Percentiles rank a stretch among this genome's conserved stretches.
Evolutionary conservation across 2,797 vertebrate genomes (phyloP).

Genomic region (Neoniphon sammara): DNA sequence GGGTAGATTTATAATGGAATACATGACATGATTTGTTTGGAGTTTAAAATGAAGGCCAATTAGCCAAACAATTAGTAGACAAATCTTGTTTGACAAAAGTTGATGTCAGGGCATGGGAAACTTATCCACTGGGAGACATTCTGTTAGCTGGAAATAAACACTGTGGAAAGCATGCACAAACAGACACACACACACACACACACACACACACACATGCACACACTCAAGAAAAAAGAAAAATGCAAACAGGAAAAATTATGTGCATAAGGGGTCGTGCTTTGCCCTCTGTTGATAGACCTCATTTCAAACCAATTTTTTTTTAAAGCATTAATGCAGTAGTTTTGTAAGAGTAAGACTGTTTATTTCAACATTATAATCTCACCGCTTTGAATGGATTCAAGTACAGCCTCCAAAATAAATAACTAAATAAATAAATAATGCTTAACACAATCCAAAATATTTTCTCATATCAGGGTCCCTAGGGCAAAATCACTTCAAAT

Average conservation of each 20-base stretch:
- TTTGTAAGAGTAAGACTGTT: too few relatives aligned
- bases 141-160: slow-evolving; percentile 41
- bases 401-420: too few relatives aligned
- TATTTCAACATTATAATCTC: too few relatives aligned
- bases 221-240: slow-evolving; percentile 3
- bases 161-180: slow-evolving; percentile 24
- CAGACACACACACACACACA: slow-evolving; percentile 9
- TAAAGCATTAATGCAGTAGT: slow-evolving; percentile 7
- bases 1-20: slow-evolving; percentile 74
- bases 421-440: too few relatives aligned
- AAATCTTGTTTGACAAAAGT: slow-evolving; percentile 78
- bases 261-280: slow-evolving; percentile 11
- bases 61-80: slow-evolving; percentile 79
- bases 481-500: too few relatives aligned
- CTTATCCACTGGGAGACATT: slow-evolving; percentile 64
- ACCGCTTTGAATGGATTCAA: too few relatives aligned
- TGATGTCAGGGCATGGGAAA: slow-evolving; percentile 72
- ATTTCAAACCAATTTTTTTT: slow-evolving; percentile 18
- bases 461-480: too few relatives aligned
- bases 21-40: slow-evolving; percentile 77
- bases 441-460: too few relatives aligned
- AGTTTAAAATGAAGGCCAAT: slow-evolving; percentile 78
- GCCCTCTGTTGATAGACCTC: neutral
- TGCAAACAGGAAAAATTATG: neutral
- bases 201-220: neutral